Conservation (phyloP, 2,888 invertebrate genomes). For the Resseliella maxima region DNA sequence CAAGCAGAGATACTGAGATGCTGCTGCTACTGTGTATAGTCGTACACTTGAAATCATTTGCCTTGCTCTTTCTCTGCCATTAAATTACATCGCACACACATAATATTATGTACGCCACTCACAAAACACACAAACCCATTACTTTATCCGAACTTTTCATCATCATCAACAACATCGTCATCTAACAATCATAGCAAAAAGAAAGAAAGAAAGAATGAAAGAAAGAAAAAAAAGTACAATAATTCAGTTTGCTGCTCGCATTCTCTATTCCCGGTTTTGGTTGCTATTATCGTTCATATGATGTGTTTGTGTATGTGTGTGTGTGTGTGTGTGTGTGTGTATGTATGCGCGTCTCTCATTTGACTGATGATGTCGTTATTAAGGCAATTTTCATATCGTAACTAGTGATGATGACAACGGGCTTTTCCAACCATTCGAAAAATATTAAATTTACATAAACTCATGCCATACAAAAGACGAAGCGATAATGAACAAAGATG, state of each 20-base stretch:
- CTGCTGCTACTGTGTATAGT: background rate
- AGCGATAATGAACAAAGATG: conserved; percentile 3
- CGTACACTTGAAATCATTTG: background rate
- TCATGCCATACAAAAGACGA: background rate
- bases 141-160: conserved; percentile 29
- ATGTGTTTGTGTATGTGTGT: background rate
- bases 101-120: conserved; percentile 26
- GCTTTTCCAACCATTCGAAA: background rate
- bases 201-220: no score
- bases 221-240: no score
- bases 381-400: conserved; percentile 42
- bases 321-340: background rate
- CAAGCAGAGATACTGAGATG: background rate
- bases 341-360: background rate
- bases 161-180: background rate
- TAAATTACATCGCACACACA: background rate
- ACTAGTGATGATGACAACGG: conserved; percentile 22
- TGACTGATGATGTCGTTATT: conserved; percentile 47
- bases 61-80: background rate
- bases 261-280: background rate
- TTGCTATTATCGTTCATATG: background rate
- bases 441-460: conserved; percentile 34
- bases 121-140: conserved; percentile 40
- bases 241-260: background rate
- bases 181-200: conserved; percentile 3